These are phyloP conservation scores for Aplocera efformata DNA, from an alignment of 2,888 invertebrate genomes.

Conservation along the genomic window DNA sequence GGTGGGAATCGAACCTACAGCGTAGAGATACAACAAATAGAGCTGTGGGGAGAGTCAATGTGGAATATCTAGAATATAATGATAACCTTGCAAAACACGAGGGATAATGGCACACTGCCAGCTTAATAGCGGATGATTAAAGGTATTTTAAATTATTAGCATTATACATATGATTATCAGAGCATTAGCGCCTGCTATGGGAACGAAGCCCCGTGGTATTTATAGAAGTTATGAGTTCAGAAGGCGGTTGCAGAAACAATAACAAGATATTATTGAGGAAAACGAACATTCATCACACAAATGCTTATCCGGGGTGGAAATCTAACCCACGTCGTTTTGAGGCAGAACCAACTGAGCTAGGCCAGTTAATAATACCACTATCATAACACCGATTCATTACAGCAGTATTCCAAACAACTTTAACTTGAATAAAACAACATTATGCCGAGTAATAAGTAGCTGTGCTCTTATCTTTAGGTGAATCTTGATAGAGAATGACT, in stretches of 20 bases:
- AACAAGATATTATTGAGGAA: no score
- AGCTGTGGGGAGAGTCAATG: no score
- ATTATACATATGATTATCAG: conserved; percentile 49
- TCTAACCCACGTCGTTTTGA: no score
- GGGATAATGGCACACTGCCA: conserved; percentile 38
- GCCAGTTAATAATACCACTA: no score
- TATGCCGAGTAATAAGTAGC: conserved; percentile 21
- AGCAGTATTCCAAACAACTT: no score
- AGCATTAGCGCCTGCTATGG: conserved; percentile 35
- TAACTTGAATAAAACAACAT: conserved; percentile 1
- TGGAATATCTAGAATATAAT: neutral
- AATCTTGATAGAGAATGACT: conserved; percentile 37
- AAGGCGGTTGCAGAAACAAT: no score
- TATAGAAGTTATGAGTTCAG: conserved; percentile 10
- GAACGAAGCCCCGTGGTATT: conserved; percentile 12
- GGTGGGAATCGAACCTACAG: no score
- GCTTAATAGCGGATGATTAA: conserved; percentile 40
- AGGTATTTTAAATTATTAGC: conserved; percentile 45
- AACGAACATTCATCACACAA: no score
- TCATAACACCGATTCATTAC: no score
- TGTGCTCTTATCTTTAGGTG: conserved; percentile 31
- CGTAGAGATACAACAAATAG: no score
- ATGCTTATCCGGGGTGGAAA: no score
- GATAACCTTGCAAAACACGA: conserved; percentile 21
- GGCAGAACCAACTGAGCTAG: no score